phyloP scores from a whole-genome alignment of 53 echinoderm and acorn worm species.

The Antedon mediterranea region DNA sequence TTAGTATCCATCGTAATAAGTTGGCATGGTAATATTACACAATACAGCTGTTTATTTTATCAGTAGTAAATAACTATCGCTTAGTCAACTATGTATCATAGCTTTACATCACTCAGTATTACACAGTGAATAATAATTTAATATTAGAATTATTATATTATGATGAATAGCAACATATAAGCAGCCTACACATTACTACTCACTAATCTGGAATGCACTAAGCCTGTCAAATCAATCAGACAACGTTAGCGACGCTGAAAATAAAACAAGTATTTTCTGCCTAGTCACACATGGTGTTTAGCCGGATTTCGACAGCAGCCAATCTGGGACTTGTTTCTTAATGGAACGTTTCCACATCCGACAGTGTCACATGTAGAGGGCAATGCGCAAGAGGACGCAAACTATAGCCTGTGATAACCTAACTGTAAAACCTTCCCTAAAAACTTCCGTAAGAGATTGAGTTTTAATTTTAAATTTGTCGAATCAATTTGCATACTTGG shows the following conservation, averaged over 20 bases:
- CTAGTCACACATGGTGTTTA: not conserved
- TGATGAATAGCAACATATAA: not conserved
- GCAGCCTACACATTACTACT: not conserved
- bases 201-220: not conserved
- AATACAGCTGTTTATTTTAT: not conserved
- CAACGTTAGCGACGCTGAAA: not conserved
- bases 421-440: not conserved
- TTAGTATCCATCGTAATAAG: not conserved
- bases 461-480: not conserved
- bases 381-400: not conserved
- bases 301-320: not conserved
- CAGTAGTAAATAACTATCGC: not conserved
- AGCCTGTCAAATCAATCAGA: not conserved
- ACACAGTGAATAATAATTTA: not conserved
- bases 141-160: not conserved
- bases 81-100: not conserved
- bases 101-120: not conserved
- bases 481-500: not conserved
- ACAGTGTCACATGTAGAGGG: not conserved
- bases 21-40: not conserved
- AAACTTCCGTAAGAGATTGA: not conserved
- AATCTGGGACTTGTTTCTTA: not conserved
- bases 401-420: not conserved
- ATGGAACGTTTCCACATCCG: not conserved
- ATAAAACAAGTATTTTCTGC: not conserved